Evolutionary conservation across 2,113 vertebrate species (phyloP), one percentile per base, ranked within the genome.

Genomic region (Larimichthys crocea): DNA sequence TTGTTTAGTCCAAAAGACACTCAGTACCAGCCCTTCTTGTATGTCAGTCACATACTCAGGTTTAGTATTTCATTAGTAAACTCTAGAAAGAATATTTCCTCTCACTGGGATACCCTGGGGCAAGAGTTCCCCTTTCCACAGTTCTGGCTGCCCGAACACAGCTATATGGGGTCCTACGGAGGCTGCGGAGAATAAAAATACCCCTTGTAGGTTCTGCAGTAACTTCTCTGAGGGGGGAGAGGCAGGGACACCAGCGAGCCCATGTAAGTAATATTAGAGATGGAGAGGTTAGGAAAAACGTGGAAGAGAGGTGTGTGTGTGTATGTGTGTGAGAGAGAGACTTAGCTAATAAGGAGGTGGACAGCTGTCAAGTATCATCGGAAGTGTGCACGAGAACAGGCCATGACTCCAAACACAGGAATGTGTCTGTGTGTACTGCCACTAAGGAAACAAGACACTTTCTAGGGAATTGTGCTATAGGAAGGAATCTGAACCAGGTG

Each of bases 311-410:
- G 67, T 57, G 59, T 46, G 48, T 40, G 42, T 53, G 9, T 26
- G 24, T 42, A 56, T 69, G 12, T 24, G 35, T 10, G 71, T 3
- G 48, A 3, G 35, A 69, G 66, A 57, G 1, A 35, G 24, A 75
- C 66, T 20, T 46, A 76, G 88, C 24, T 91, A 89, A 92, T 88
- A 77, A 86, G 68, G 66, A 80, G 66, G 68, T 64, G 75, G 81
- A 79, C 92, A 91, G 88, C 91, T 94, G 90, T 87, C 78, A 90
- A 84, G 62, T 75, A 56, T 17, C 50, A 71, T 81, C 42, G n/a
- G 66, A 86, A 80, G 65, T 68, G 65, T 76, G 66, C 52, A 70
- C 2, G n/a, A 78, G 69, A 80, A 71, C 53, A 55, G 63, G 72
- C 31, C 63, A 7, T 66, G 80, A 29, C 74, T 80, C 48, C 26